Evolutionary conservation across 1,140 invertebrate species (phyloP), one percentile per base, ranked within the genome.

Genomic region (Calephelis virginiensis): DNA sequence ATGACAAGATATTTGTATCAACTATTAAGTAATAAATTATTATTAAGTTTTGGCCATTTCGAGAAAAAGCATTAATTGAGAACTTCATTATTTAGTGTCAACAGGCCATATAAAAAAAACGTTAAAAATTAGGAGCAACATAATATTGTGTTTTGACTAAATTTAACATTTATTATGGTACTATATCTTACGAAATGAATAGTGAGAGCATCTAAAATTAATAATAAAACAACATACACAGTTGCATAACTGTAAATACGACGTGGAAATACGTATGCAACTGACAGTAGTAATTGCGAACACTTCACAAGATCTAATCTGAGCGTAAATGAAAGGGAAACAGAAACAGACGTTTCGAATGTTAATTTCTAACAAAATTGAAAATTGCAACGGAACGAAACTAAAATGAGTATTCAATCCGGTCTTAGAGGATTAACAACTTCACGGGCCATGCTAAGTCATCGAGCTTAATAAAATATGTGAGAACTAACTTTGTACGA

Each of bases 281-380:
- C 50, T 8, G 50, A 28, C 50, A 53, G 14, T 10, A 17, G 50
- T 53, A 53, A 53, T 53, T 9, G 17, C 14, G 14, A 53, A 28
- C 9, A 53, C 50, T 28, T 53, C 10, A 66, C 66, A 50, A 56
- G 64, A 67, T 68, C 66, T 66, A 63, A 64, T 70, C 69, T 64
- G 65, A 61, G 62, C 66, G 69, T 61, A 72, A 75, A 79, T 75
- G 74, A 75, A 76, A 73, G 63, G 69, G 75, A 73, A 80, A 76
- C 72, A 75, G 68, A 69, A 75, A 69, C 66, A 17, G 66, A 65
- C 49, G 63, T 64, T 61, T 40, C 66, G 63, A 69, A 72, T 73
- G 70, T 71, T 75, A 72, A 76, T 74, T 78, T 73, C 49, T 63
- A 66, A 67, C 60, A 67, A 61, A 60, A 71, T 61, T 61, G 64